Evolutionary conservation across 2,888 invertebrate species (phyloP).

Genomic region (Lacanobia oleracea): DNA sequence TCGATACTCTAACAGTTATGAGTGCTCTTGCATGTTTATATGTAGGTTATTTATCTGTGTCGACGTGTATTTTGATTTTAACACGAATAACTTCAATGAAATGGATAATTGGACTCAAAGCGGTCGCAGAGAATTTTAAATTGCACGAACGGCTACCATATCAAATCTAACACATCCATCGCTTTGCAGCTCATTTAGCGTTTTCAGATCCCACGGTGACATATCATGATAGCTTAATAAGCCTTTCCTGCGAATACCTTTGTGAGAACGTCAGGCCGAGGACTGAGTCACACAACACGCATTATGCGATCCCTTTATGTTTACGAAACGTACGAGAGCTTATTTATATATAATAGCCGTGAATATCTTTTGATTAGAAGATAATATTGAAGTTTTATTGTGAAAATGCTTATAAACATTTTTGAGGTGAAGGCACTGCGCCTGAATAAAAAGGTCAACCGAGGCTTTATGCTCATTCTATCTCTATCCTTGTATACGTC

Average conservation of each 20-base stretch:
- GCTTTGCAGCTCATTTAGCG: constrained; percentile 65
- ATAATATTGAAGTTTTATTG: constrained; percentile 71
- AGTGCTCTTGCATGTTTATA: constrained; percentile 87
- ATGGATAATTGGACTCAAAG: constrained; percentile 79
- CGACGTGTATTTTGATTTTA: constrained; percentile 81
- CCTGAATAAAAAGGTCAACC: constrained; percentile 72
- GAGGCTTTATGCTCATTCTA: constrained; percentile 72
- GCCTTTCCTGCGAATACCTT: constrained; percentile 85
- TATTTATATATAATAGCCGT: constrained; percentile 62
- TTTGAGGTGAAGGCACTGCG: constrained; percentile 76
- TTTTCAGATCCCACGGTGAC: constrained; percentile 82
- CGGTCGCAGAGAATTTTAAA: constrained; percentile 73
- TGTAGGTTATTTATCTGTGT: constrained; percentile 88
- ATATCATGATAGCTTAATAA: constrained; percentile 84
- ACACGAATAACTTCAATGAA: constrained; percentile 79
- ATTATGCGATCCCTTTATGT: constrained; percentile 80
- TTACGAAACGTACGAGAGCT: constrained; percentile 67
- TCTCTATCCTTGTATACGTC: constrained; percentile 76
- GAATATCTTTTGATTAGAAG: constrained; percentile 73
- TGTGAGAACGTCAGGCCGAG: constrained; percentile 82
- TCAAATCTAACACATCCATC: constrained; percentile 75
- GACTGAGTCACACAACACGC: constrained; percentile 80
- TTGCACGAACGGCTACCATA: constrained; percentile 76
- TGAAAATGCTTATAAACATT: constrained; percentile 68
- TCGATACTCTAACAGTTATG: constrained; percentile 87